Conservation (phyloP, 2,113 vertebrate genomes). For the Chloebia gouldiae region DNA sequence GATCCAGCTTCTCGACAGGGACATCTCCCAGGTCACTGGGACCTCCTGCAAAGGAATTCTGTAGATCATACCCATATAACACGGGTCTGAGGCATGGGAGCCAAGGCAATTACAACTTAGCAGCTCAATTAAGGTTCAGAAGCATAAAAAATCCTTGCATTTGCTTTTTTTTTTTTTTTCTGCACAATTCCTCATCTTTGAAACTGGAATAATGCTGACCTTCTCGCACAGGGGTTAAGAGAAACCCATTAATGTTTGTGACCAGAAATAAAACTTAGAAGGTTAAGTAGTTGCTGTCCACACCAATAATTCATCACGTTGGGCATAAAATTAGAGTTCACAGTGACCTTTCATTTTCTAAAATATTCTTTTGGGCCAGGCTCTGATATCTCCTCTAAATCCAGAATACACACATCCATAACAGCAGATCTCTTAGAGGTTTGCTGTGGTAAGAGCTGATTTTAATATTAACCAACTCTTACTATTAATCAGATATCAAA, state of each 20-base stretch:
- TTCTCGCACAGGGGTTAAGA: background rate
- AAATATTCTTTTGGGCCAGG: background rate
- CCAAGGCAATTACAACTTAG: background rate
- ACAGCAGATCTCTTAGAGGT: background rate
- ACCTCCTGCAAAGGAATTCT: background rate
- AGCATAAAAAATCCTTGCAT: background rate
- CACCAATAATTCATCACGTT: constrained; percentile 30
- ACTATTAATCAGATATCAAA: background rate
- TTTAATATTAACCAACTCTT: background rate
- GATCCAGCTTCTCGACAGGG: background rate
- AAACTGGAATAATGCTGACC: background rate
- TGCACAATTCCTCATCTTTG: constrained; percentile 12
- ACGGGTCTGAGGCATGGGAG: background rate
- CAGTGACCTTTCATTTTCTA: constrained; percentile 21
- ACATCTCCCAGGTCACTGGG: background rate
- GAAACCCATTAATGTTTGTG: constrained; percentile 44
- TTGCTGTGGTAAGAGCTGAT: background rate
- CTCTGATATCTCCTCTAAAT: background rate
- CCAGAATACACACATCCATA: background rate
- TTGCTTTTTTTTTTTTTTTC: background rate
- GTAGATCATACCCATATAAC: background rate
- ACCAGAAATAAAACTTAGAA: constrained; percentile 35
- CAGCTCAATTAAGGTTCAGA: background rate
- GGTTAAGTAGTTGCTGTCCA: constrained; percentile 15
- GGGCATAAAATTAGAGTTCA: constrained; percentile 2